These are phyloP conservation scores for Drosophila neocordata DNA, from an alignment of 1,140 invertebrate genomes.

Conservation along the genomic window DNA sequence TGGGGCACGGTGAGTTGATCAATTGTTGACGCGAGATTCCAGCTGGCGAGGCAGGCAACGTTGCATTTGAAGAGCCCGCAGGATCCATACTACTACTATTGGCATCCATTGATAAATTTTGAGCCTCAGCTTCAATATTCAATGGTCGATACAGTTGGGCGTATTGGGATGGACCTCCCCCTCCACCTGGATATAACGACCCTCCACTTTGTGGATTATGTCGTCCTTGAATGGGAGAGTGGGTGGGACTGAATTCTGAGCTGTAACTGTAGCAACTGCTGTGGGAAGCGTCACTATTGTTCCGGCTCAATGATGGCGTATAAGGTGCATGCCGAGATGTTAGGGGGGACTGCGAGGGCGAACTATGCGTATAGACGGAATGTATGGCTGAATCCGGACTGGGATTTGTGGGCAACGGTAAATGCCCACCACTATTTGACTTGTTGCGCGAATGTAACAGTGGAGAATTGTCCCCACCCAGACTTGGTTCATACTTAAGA, in stretches of 20 bases:
- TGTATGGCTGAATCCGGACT: conserved; percentile 94
- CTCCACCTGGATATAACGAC: conserved; percentile 71
- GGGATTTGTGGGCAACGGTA: conserved; percentile 86
- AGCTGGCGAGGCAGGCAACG: conserved; percentile 83
- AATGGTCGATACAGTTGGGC: conserved; percentile 84
- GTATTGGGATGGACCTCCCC: conserved; percentile 68
- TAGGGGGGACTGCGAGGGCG: conserved; percentile 92
- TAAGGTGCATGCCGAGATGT: conserved; percentile 91
- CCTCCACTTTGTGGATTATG: conserved; percentile 61
- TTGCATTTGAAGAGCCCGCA: conserved; percentile 18
- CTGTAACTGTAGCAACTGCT: conserved; percentile 91
- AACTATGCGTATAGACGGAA: conserved; percentile 90
- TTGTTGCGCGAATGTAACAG: conserved; percentile 69
- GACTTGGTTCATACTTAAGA: conserved; percentile 76
- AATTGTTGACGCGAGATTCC: conserved; percentile 94
- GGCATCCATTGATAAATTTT: conserved; percentile 73
- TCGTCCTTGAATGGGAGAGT: conserved; percentile 91
- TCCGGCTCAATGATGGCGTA: conserved; percentile 92
- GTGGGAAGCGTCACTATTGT: conserved; percentile 95
- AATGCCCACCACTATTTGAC: conserved; percentile 65
- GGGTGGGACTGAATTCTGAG: conserved; percentile 90
- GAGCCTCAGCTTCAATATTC: conserved; percentile 66
- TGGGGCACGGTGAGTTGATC: conserved; percentile 93
- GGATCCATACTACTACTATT: conserved; percentile 32
- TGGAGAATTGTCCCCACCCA: conserved; percentile 74